Conservation (phyloP, 2,797 vertebrate genomes). For the Alectoris magna region DNA sequence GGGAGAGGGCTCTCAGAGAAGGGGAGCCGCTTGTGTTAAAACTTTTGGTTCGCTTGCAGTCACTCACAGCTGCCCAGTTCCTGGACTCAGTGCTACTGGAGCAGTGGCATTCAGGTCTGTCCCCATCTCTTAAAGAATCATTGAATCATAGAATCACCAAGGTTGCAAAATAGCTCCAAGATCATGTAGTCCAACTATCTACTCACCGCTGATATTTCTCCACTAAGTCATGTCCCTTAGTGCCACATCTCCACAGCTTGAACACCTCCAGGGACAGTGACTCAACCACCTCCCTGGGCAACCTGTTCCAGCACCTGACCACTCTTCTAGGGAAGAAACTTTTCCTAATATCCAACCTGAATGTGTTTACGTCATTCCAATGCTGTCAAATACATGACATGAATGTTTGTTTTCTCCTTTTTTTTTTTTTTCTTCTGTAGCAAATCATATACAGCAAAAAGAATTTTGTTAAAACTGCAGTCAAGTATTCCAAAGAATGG, state of each 20-base stretch:
- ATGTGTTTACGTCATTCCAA: not conserved
- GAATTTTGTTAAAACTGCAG: not conserved
- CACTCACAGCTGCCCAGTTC: not conserved
- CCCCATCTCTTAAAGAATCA: not conserved
- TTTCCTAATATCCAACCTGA: no score
- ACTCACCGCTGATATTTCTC: no score
- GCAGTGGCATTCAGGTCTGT: not conserved
- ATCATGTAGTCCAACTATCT: no score
- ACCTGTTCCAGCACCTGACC: no score
- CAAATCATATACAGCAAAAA: not conserved
- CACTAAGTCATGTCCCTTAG: no score
- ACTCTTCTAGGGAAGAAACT: no score
- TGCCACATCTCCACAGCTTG: no score
- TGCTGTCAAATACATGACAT: not conserved
- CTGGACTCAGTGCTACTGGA: not conserved
- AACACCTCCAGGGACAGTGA: no score
- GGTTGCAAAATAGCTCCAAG: no score
- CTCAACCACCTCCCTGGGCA: no score
- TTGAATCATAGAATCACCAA: no score
- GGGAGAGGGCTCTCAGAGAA: not conserved
- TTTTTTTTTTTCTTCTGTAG: not conserved
- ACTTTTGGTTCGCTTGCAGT: not conserved
- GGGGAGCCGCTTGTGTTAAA: not conserved
- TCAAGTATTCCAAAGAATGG: not conserved
- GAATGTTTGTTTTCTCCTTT: not conserved